phyloP scores from a whole-genome alignment of 2,113 vertebrate genomes.

The Bos javanicus region DNA sequence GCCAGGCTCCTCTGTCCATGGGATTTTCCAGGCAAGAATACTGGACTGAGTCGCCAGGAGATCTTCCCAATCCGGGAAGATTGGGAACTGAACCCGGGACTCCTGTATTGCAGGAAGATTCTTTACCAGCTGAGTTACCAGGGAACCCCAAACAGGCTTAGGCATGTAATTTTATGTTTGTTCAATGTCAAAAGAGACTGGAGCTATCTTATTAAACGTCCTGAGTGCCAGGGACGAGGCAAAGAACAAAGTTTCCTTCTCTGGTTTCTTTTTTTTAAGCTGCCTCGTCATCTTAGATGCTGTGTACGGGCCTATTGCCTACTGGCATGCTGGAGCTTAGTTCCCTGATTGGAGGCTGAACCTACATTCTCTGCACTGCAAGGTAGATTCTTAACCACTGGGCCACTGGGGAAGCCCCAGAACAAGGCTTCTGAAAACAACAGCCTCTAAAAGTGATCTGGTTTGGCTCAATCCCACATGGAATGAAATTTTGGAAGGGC shows the following conservation, averaged over 20 bases:
- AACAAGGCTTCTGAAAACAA: neutral
- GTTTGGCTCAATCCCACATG: neutral
- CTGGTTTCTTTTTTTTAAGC: accelerated
- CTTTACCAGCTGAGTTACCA: neutral
- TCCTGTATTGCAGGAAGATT: neutral
- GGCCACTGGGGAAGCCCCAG: neutral
- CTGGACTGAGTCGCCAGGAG: neutral
- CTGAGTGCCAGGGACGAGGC: neutral
- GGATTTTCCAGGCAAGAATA: neutral
- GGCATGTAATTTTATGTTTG: neutral
- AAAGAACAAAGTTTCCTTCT: neutral
- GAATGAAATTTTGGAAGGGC: neutral
- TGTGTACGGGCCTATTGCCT: neutral
- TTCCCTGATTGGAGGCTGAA: neutral
- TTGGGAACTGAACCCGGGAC: neutral
- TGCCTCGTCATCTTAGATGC: neutral
- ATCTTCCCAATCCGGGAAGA: neutral
- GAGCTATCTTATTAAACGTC: neutral
- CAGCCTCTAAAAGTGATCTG: neutral
- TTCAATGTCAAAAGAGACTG: neutral
- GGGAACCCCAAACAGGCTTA: neutral
- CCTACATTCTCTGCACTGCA: neutral
- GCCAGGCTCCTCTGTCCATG: neutral
- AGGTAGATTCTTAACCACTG: neutral
- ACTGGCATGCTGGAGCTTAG: neutral